Conservation (phyloP, 2,797 vertebrate species). For the Carapus acus region DNA sequence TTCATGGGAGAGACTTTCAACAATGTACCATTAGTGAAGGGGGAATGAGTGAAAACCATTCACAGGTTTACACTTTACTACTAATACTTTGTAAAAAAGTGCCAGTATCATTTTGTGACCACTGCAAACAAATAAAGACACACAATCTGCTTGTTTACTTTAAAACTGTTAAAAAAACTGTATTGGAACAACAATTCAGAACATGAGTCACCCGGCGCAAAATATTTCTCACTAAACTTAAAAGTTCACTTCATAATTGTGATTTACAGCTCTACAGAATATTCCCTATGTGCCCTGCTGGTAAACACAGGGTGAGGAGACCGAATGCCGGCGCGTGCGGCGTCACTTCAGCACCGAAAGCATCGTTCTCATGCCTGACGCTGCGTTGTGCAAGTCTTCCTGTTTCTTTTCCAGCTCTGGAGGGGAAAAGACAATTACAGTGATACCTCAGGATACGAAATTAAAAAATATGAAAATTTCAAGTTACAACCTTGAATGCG, state of each 20-base stretch:
- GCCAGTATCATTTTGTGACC: constrained; percentile 37
- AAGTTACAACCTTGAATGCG: too few species aligned
- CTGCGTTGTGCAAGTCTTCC: constrained; percentile 41
- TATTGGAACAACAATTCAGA: neutral
- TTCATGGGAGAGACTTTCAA: too few species aligned
- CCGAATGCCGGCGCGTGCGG: neutral
- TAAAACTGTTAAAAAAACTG: neutral
- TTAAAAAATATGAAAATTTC: too few species aligned
- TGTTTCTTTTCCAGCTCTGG: constrained; percentile 61
- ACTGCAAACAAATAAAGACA: constrained; percentile 31
- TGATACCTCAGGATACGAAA: neutral
- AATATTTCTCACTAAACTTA: too few species aligned
- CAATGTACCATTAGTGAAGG: too few species aligned
- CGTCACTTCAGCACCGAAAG: constrained; percentile 39
- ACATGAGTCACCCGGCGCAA: neutral
- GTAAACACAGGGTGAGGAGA: neutral
- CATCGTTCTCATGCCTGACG: constrained; percentile 47
- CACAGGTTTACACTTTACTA: neutral
- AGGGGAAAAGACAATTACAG: constrained; percentile 13
- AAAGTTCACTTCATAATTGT: too few species aligned
- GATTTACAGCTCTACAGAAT: too few species aligned
- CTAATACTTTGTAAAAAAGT: constrained; percentile 28
- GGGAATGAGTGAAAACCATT: too few species aligned
- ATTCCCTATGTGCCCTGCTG: too few species aligned
- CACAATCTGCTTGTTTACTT: constrained; percentile 12